Percentiles rank a stretch among this genome's conserved stretches.
Conservation (phyloP, 1,140 invertebrate genomes). For the Calephelis virginiensis region DNA sequence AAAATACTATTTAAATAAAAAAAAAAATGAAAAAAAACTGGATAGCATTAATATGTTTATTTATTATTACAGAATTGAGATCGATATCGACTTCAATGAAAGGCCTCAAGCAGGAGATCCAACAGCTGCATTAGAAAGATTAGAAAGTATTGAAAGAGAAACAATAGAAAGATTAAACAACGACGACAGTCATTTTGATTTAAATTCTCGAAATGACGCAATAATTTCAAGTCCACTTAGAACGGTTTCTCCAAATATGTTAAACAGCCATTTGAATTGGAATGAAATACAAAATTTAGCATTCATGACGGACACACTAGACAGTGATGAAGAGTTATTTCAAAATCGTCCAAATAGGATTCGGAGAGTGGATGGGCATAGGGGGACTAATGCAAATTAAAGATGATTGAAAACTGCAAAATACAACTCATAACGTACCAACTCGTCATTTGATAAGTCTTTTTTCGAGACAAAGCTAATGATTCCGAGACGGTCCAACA, state of each 20-base stretch:
- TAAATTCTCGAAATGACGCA: slow-evolving; percentile 1
- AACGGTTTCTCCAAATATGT: slow-evolving; percentile 28
- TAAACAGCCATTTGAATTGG: slow-evolving; percentile 36
- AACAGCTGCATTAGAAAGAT: slow-evolving; percentile 46
- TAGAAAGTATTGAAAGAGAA: slow-evolving; percentile 65
- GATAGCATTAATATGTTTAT: neutral
- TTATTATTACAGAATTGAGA: slow-evolving; percentile 52
- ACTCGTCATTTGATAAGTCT: too few relatives aligned
- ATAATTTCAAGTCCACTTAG: slow-evolving; percentile 27
- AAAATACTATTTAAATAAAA: too few relatives aligned
- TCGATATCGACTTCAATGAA: slow-evolving; percentile 57
- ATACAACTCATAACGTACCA: too few relatives aligned
- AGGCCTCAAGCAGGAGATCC: slow-evolving; percentile 49
- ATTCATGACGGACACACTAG: slow-evolving; percentile 17
- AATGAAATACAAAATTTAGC: slow-evolving; percentile 33
- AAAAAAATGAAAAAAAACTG: too few relatives aligned
- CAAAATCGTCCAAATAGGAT: slow-evolving; percentile 19
- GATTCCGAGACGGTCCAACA: too few relatives aligned
- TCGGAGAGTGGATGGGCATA: slow-evolving; percentile 12
- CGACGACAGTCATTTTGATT: slow-evolving; percentile 14
- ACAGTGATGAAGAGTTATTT: slow-evolving; percentile 30
- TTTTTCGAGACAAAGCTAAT: too few relatives aligned
- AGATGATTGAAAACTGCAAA: neutral
- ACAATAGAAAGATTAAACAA: slow-evolving; percentile 47
- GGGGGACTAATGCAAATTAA: neutral